Evolutionary conservation across 2,797 vertebrate genomes (phyloP), one percentile per base, ranked within the genome.

Genomic region (Diceros bicornis): DNA sequence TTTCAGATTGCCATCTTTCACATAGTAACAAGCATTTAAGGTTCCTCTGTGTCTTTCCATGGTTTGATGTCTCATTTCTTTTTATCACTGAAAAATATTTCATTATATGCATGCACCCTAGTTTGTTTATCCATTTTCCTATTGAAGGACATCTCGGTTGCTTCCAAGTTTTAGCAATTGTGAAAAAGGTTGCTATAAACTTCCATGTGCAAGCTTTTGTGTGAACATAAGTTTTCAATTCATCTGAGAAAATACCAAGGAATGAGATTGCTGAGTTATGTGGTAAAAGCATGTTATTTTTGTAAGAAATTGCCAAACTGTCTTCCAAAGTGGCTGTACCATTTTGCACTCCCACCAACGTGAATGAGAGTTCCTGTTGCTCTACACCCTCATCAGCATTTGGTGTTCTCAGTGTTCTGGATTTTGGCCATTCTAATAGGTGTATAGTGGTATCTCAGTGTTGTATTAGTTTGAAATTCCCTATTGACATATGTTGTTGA

Each of bases 111-210:
- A 34, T 89, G 14, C 47, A 14, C 64, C 47, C 81, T 18, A 32
- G 25, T 91, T 52, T 94, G 34, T 44, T 86, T n/a, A 92, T 72
- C 25, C 34, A 44, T 71, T 66, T 20, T 64, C 25, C 16, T 91
- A 27, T 32, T 32, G 83, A 69, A 91, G 64, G 44, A 34, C 71
- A 34, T 84, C 27, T 88, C 57, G 32, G 25, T 62, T 69, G 57
- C 7, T 79, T 91, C 18, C 20, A 81, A 84, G 7, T 77, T 93
- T 96, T 55, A 96, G 14, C 61, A 85, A 21, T 50, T 71, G 23
- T 72, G 55, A 55, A 47, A 81, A 91, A 20, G 41, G 4, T 83
- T 91, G 62, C 29, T n/a, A 32, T 77, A 57, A 96, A 77, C 50
- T 91, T n/a, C 13, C 23, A 44, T 27, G 32, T 77, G 32, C 17